These are phyloP conservation scores for Aphrophora alni DNA, from an alignment of 2,888 invertebrate genomes.

Conservation along the genomic window DNA sequence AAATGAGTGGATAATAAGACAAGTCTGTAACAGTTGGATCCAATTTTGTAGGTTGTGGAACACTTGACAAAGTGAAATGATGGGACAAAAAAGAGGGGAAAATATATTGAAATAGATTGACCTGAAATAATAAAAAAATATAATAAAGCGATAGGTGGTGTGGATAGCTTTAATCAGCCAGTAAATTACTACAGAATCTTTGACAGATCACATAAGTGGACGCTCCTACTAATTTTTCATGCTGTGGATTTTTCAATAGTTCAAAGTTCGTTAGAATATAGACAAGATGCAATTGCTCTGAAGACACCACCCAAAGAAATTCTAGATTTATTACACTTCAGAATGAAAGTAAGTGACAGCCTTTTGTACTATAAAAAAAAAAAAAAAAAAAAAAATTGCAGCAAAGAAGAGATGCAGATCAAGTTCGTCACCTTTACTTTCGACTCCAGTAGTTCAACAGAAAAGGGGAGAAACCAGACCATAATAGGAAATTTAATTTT, in stretches of 20 bases:
- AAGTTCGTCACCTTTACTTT: not conserved
- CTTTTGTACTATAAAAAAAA: not conserved
- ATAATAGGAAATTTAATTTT: not conserved
- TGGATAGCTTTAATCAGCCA: conserved; percentile 39
- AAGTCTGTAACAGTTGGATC: not conserved
- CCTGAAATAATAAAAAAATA: conserved; percentile 11
- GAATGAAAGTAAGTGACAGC: conserved; percentile 18
- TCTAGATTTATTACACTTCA: conserved; percentile 28
- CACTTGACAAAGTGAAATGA: not conserved
- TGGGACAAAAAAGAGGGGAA: conserved; percentile 15
- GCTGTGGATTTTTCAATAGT: conserved; percentile 29
- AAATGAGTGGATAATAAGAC: conserved; percentile 12
- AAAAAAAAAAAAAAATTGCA: too few relatives aligned
- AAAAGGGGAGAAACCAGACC: not conserved
- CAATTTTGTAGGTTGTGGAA: conserved; percentile 18
- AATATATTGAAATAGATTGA: conserved; percentile 6
- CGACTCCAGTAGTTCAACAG: not conserved
- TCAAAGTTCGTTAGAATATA: conserved; percentile 29
- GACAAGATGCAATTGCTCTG: conserved; percentile 7
- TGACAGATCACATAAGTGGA: conserved; percentile 41
- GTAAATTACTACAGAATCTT: conserved; percentile 36
- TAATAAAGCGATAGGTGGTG: conserved; percentile 42
- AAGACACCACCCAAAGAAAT: conserved; percentile 2
- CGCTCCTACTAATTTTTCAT: conserved; percentile 34
- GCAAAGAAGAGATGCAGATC: not conserved